Evolutionary conservation across 2,113 vertebrate genomes (phyloP), one percentile per base, ranked within the genome.

Genomic region (Catharus bicknelli): DNA sequence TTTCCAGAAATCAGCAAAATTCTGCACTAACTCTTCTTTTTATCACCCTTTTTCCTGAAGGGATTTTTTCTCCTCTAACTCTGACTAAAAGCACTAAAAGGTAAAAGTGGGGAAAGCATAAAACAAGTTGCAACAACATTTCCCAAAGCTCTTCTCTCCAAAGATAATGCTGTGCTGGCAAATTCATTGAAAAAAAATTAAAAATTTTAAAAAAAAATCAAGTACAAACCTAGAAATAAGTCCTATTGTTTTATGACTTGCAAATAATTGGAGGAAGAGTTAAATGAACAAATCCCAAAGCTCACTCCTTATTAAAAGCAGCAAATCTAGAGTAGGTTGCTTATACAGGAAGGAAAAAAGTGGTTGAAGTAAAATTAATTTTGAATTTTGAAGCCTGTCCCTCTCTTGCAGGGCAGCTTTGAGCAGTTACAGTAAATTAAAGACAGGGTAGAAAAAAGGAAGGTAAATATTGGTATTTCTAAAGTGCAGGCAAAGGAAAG

Each of bases 401-500:
- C 53, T 32, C 43, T 43, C 36, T 29, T 13, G 9, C 54, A 47
- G 58, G 14, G 54, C 40, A 42, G 9, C 70, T n/a, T 36, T 27
- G 0, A 85, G 81, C 78, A 90, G 67, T 17, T 21, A 69, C 45
- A 45, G 84, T 4, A 58, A 51, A 57, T 27, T 76, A 42, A 40
- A 91, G 79, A 58, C 64, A 86, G 75, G 58, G 38, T 5, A 59
- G 70, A 64, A 83, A 59, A 54, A 76, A 30, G 63, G 72, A 92
- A 90, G 73, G 88, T 77, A 81, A 95, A 88, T 83, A 92, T 90
- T 83, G 83, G 91, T 10, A 70, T 86, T 92, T 76, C 93, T 92
- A 78, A 91, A 90, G 93, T 3, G 51, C 83, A 80, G 68, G 68
- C 36, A 74, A 34, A 87, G 88, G 66, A 83, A 83, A 91, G 61